A percentile compares a stretch with the other conserved stretches of the same genome.
These are phyloP conservation scores for Bemisia tabaci DNA, from an alignment of 1,140 invertebrate genomes.

Conservation along the genomic window DNA sequence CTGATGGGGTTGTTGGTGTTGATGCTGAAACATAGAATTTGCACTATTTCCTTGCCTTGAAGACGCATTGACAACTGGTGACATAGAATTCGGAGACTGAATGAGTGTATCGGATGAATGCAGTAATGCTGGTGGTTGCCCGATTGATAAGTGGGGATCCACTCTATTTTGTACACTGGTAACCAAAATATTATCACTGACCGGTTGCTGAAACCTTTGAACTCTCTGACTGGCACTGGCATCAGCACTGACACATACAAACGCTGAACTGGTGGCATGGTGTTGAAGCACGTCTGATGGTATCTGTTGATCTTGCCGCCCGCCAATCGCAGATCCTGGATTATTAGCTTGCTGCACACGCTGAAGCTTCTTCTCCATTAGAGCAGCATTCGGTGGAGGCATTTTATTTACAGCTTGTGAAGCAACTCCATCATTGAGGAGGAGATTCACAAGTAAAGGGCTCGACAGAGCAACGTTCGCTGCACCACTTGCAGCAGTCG, in stretches of 20 bases:
- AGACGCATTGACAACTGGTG: not conserved
- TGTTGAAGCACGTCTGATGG: not conserved
- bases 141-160: slow-evolving; percentile 8
- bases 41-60: not conserved
- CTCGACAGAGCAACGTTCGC: slow-evolving; percentile 56
- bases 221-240: slow-evolving; percentile 8
- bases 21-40: slow-evolving; percentile 17
- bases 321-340: not conserved
- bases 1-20: slow-evolving; percentile 8
- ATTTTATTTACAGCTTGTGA: slow-evolving; percentile 25
- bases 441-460: slow-evolving; percentile 77
- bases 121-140: slow-evolving; percentile 5
- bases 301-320: slow-evolving; percentile 1
- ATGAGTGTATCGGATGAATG: slow-evolving; percentile 3
- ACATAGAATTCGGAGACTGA: not conserved
- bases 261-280: slow-evolving; percentile 12
- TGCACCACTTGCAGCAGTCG: not conserved
- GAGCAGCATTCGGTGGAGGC: slow-evolving; percentile 21
- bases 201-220: slow-evolving; percentile 11
- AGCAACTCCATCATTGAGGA: slow-evolving; percentile 66
- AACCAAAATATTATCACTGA: slow-evolving; percentile 1
- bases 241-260: slow-evolving; percentile 14
- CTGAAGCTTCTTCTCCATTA: not conserved
- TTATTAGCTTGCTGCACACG: not conserved
- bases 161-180: slow-evolving; percentile 13